Percentiles rank a stretch among this genome's conserved stretches.
phyloP scores from a whole-genome alignment of 1,140 invertebrate genomes.

The Lepidurus couesii region DNA sequence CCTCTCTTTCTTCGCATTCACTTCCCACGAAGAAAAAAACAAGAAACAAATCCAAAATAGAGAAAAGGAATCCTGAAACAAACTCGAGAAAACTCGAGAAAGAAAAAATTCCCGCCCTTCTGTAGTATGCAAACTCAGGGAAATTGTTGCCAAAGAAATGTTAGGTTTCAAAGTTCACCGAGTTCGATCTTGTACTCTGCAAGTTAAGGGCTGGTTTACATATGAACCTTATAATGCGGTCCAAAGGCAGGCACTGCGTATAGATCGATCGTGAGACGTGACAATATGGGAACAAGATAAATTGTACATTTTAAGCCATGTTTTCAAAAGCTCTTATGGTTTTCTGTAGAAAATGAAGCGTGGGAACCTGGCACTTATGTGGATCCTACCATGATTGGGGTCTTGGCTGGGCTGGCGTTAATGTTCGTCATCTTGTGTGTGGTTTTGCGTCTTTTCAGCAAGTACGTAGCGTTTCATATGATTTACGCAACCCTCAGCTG shows the following conservation, averaged over 20 bases:
- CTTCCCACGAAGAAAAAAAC: neutral
- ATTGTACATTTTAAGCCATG: too few species aligned
- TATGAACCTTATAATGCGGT: neutral
- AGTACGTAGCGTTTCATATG: slow-evolving; percentile 55
- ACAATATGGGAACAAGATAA: too few species aligned
- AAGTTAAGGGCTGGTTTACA: too few species aligned
- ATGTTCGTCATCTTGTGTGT: slow-evolving; percentile 94
- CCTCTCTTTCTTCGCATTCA: neutral
- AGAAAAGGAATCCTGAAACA: too few species aligned
- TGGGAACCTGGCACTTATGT: slow-evolving; percentile 54
- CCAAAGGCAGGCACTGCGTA: neutral
- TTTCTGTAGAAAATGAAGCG: slow-evolving; percentile 47
- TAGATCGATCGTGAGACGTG: neutral
- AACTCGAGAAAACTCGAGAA: too few species aligned
- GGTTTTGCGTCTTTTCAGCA: slow-evolving; percentile 84
- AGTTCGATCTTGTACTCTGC: too few species aligned
- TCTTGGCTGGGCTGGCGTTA: slow-evolving; percentile 79
- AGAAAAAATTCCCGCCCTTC: neutral
- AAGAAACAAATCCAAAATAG: neutral
- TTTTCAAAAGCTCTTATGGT: neutral
- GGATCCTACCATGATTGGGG: slow-evolving; percentile 83
- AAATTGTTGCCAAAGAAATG: neutral
- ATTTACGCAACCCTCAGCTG: neutral
- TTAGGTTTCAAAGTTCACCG: neutral
- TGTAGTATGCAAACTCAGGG: neutral